Percentiles rank a stretch among this genome's conserved stretches.
Conservation (phyloP, 2,888 invertebrate genomes). For the Lysandra bellargus region DNA sequence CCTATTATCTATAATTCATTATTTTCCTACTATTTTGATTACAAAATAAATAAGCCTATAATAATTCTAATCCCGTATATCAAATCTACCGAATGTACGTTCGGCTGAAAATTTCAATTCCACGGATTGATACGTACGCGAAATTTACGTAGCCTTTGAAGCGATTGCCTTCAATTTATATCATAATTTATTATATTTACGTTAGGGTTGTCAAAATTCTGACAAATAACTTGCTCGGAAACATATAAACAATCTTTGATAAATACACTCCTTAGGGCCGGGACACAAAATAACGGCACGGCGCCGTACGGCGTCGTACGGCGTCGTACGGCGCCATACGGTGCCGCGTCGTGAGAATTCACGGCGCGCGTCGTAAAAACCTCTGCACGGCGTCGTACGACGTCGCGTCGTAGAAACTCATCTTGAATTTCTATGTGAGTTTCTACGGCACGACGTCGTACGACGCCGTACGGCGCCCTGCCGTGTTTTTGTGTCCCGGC, state of each 20-base stretch:
- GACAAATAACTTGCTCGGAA: not conserved
- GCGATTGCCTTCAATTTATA: constrained; percentile 29
- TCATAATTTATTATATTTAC: constrained; percentile 19
- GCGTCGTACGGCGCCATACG: no score
- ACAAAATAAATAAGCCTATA: not conserved
- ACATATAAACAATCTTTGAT: not conserved
- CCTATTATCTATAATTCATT: no score
- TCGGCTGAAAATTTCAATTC: constrained; percentile 46
- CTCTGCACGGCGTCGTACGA: no score
- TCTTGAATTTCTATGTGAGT: no score
- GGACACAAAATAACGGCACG: no score
- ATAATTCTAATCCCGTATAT: not conserved
- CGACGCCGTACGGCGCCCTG: no score
- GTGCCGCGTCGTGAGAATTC: no score
- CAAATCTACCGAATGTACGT: constrained; percentile 10
- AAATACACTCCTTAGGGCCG: not conserved
- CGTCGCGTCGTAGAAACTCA: no score
- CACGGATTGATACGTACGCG: constrained; percentile 37
- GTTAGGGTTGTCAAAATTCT: constrained; percentile 16
- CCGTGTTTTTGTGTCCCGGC: no score
- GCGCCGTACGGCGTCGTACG: no score
- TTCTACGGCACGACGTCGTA: no score
- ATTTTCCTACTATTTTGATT: not conserved
- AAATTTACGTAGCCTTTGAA: constrained; percentile 35
- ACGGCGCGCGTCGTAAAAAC: no score